These are phyloP conservation scores for Urocolius indicus DNA, from an alignment of 2,113 vertebrate species.

Conservation along the genomic window DNA sequence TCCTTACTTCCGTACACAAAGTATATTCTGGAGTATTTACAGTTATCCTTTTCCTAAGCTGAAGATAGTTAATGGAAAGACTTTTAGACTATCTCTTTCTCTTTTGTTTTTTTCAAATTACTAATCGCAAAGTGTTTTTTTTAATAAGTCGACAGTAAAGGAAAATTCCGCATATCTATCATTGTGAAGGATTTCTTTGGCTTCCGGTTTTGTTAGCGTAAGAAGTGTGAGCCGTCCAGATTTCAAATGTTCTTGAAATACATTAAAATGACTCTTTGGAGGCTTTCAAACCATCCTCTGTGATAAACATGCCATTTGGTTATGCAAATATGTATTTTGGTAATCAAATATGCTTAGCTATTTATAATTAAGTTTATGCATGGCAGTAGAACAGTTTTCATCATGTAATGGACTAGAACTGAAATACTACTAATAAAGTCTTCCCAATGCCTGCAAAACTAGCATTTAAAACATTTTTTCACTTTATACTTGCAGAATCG, in stretches of 20 bases:
- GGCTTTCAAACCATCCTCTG: conserved; percentile 11
- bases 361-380: background rate
- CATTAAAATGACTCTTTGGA: background rate
- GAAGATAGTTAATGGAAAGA: conserved; percentile 13
- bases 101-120: background rate
- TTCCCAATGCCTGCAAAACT: background rate
- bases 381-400: background rate
- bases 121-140: background rate
- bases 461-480: background rate
- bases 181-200: background rate
- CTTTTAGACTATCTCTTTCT: conserved; percentile 12
- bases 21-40: background rate
- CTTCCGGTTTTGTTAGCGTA: conserved; percentile 14
- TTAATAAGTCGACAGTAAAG: background rate
- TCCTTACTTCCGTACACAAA: background rate
- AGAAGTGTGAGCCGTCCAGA: conserved; percentile 4
- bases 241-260: conserved; percentile 29
- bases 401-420: background rate
- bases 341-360: background rate
- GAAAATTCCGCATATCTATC: background rate
- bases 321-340: background rate
- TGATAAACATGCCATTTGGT: background rate
- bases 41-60: conserved; percentile 1
- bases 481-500: background rate
- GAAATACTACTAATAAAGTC: background rate